Conservation (phyloP, 2,113 vertebrate genomes). For the Cathartes aura region DNA sequence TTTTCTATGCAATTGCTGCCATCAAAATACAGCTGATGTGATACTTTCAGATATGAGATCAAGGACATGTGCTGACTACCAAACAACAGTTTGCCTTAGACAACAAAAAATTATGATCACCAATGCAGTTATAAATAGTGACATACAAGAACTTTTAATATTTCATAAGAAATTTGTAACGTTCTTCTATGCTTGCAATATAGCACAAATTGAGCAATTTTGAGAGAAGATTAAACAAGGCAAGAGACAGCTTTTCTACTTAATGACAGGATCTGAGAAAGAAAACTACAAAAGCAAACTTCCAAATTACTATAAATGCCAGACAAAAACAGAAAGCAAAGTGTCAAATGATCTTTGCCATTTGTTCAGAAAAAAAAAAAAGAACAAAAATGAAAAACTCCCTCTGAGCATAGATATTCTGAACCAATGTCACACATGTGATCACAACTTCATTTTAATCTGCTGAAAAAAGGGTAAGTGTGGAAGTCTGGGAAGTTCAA, state of each 20-base stretch:
- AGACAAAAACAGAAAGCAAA: constrained; percentile 21
- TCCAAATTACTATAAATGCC: constrained; percentile 9
- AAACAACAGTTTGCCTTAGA: constrained; percentile 4
- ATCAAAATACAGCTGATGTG: constrained; percentile 23
- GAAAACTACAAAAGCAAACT: background rate
- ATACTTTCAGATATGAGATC: background rate
- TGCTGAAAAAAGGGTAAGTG: background rate
- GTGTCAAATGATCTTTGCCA: background rate
- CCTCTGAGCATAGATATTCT: background rate
- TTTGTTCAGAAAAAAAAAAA: background rate
- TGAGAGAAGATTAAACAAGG: background rate
- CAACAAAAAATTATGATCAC: constrained; percentile 9
- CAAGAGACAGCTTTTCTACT: constrained; percentile 4
- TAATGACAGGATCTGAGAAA: background rate
- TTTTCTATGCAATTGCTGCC: background rate
- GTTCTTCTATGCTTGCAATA: background rate
- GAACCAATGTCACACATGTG: background rate
- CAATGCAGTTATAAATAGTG: background rate
- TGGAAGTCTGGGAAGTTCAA: background rate
- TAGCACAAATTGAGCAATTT: background rate
- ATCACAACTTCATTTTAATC: background rate
- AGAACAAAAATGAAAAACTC: background rate
- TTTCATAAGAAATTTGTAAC: background rate
- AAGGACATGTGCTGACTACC: background rate
- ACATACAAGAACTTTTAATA: background rate